Evolutionary conservation across 2,888 invertebrate species (phyloP), one percentile per base, ranked within the genome.

Genomic region (Brenthis ino): DNA sequence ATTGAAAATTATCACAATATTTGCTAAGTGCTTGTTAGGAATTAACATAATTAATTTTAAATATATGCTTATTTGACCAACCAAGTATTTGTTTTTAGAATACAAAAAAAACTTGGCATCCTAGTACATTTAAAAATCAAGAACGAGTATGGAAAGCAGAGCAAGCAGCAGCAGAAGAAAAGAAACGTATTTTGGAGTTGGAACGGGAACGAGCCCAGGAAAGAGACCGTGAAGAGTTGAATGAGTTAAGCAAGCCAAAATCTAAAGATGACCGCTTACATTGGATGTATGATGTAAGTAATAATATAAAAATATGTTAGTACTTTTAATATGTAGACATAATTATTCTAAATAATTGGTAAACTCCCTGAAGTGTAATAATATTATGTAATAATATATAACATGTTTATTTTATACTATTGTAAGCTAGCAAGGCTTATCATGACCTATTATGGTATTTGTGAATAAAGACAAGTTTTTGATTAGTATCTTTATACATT

Each of bases 231-330:
- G 94, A 95, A 63, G 95, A 96, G 72, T 88, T 96, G n/a, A 94
- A 94, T 67, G 93, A 94, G 57, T 89, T 95, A 94, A 95, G 64
- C 82, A 94, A 88, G 86, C 94, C 94, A 89, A 72, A 93, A 60
- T 48, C 70, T 13, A 89, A 92, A 66, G 94, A 95, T 66, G 93
- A 94, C 68, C 95, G 97, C 74, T 86, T 98, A 64, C 96, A 97
- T 83, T 98, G 97, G 97, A 97, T 97, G 97, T 97, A 98, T 83
- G 96, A 97, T 93, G 95, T 94, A 85, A 68, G 85, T 79, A 16
- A 11, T 28, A 43, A 11, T 43, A 43, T 8, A 1, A 43, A 43
- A 43, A 43, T 43, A 43, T 43, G 37, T 43, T 43, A 37, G 37
- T 37, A 43, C 37, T 43, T 11, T 43, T 43, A 11, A 43, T 11